Base-by-base conservation (phyloP, 1,140 invertebrate species). In the Rhagoletis zephyria region DNA sequence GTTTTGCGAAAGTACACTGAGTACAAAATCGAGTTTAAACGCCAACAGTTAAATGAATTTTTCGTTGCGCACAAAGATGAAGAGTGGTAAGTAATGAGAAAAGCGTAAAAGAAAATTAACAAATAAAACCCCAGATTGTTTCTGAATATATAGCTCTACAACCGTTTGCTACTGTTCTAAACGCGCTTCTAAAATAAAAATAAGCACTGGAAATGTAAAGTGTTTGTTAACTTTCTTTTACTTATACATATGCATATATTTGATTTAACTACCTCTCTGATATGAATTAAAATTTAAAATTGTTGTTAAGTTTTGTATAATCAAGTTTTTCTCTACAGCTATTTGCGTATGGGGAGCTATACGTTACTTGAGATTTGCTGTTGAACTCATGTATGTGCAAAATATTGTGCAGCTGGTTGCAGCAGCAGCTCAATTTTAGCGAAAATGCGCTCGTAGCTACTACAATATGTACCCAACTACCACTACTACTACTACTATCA, bases 11-110 rank as follows among this genome's bases (percentile, higher is more conserved):
- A 99, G 91, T 99, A 99, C 94, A 98, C 98, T 93, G 98, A 99
- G 90, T 99, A 99, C 94, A 99, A 99, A 94, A 94, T 97, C 90
- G 98, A 99, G 90, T 99, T 99, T 92, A 96, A 97, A 91, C 95
- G 97, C 86, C 97, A 99, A 93, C 98, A 99, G 92, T 95, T 99
- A 40, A 98, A 98, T 93, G 98, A 99, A 93, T 99, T 99, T 94
- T 99, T 99, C 94, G 96, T 99, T 90, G 96, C 96, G 59, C 99
- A 99, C 94, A 99, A 99, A 94, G 98, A 99, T 92, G 99, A 99
- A 93, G 99, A 99, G 96, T 99, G 99, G 99, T 99, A 95, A 95
- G 96, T n/a, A 12, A 60, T 42, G 30, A 42, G 45, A 63, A 16
- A 63, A 60, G 59, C 30, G 14, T 70, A 59, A 87, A 67, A 65